These are phyloP conservation scores for Oplegnathus fasciatus DNA, from an alignment of 2,113 vertebrate species.

Conservation along the genomic window DNA sequence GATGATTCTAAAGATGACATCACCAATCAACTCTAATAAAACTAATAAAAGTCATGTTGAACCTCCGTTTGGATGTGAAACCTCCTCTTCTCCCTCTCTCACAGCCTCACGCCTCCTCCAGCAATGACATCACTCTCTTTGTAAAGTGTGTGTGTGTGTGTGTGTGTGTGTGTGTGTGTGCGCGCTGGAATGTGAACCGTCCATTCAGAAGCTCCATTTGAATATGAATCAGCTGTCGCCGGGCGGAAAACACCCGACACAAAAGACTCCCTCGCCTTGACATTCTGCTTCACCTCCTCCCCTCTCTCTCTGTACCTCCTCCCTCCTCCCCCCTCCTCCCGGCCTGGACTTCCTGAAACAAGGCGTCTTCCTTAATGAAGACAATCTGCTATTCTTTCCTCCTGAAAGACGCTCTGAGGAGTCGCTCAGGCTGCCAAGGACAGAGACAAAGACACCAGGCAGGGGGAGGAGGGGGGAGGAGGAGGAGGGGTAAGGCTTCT, in stretches of 20 bases:
- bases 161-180: constrained; percentile 39
- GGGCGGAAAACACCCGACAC: constrained; percentile 40
- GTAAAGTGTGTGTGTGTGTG: neutral
- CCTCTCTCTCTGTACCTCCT: too few species aligned
- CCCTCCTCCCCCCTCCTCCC: neutral
- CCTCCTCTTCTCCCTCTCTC: neutral
- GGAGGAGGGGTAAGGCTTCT: constrained; percentile 4
- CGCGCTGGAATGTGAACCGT: constrained; percentile 18
- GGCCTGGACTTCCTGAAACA: constrained; percentile 48
- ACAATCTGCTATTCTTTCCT: constrained; percentile 47
- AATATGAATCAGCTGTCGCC: constrained; percentile 50
- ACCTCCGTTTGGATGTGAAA: neutral
- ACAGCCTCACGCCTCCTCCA: neutral
- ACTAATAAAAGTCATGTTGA: neutral
- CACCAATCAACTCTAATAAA: neutral
- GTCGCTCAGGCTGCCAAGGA: constrained; percentile 33
- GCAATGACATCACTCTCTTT: too few species aligned
- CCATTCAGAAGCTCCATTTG: constrained; percentile 41
- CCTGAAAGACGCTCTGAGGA: constrained; percentile 46
- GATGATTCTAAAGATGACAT: neutral
- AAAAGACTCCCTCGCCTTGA: constrained; percentile 23
- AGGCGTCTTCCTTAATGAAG: constrained; percentile 38
- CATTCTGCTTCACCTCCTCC: constrained; percentile 16
- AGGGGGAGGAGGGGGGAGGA: neutral
- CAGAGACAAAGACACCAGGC: constrained; percentile 44